Evolutionary conservation across 2,113 vertebrate genomes (phyloP).

Genomic region (Crocuta crocuta): DNA sequence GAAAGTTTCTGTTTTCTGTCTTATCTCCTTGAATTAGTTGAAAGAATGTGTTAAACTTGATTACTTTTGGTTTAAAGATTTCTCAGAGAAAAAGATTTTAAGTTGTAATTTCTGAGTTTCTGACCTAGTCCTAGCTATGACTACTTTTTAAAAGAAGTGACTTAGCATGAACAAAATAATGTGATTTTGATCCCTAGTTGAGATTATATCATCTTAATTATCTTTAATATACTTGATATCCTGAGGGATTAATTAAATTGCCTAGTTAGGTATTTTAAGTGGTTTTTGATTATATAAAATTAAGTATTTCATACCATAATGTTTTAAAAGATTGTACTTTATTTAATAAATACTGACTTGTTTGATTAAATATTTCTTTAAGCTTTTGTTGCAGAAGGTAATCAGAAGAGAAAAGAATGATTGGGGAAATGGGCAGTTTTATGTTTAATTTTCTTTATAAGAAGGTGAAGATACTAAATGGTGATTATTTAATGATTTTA

Average conservation of each 20-base stretch:
- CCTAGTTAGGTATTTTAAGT: conserved; percentile 61
- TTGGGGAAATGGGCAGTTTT: conserved; percentile 16
- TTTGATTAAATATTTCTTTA: conserved; percentile 64
- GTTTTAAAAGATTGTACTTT: conserved; percentile 45
- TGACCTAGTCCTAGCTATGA: conserved; percentile 35
- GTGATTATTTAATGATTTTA: conserved; percentile 41
- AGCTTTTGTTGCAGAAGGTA: conserved; percentile 46
- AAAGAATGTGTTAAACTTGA: conserved; percentile 68
- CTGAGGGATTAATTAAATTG: conserved; percentile 63
- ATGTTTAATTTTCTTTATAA: conserved; percentile 48
- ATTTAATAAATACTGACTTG: conserved; percentile 57
- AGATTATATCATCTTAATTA: conserved; percentile 60
- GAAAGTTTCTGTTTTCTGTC: conserved; percentile 78
- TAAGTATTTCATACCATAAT: conserved; percentile 50
- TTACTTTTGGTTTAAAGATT: conserved; percentile 72
- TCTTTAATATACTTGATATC: conserved; percentile 67
- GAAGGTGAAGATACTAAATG: conserved; percentile 45
- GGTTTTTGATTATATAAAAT: conserved; percentile 50
- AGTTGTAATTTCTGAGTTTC: conserved; percentile 38
- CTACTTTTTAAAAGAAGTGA: not conserved
- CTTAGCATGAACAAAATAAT: conserved; percentile 16
- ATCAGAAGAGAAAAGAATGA: conserved; percentile 51
- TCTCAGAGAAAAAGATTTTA: conserved; percentile 48
- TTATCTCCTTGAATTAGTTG: conserved; percentile 71
- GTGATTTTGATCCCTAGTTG: not conserved